Evolutionary conservation across 2,888 invertebrate genomes (phyloP).

Genomic region (Villa cingulata): DNA sequence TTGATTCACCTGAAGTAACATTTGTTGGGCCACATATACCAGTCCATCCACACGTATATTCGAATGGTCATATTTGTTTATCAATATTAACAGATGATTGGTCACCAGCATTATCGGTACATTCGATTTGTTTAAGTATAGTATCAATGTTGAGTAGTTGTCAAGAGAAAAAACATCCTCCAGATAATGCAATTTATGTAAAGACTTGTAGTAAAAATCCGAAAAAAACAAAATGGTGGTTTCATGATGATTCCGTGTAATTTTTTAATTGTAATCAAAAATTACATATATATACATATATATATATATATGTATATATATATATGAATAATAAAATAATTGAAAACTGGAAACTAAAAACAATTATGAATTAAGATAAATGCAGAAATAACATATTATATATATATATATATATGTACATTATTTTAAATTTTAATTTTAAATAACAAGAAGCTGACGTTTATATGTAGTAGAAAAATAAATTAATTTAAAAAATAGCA

Average conservation of each 20-base stretch:
- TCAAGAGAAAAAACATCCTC: slow-evolving; percentile 97
- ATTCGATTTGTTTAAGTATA: slow-evolving; percentile 93
- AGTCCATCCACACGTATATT: slow-evolving; percentile 95
- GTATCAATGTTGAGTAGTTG: slow-evolving; percentile 98
- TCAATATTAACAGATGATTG: slow-evolving; percentile 98
- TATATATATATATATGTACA: too few relatives aligned
- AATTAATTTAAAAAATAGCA: too few relatives aligned
- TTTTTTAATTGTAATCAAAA: too few relatives aligned
- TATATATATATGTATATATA: too few relatives aligned
- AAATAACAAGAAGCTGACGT: too few relatives aligned
- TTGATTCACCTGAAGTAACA: slow-evolving; percentile 92
- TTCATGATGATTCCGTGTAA: slow-evolving; percentile 67
- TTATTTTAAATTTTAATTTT: too few relatives aligned
- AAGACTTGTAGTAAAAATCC: slow-evolving; percentile 98
- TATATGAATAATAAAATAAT: too few relatives aligned
- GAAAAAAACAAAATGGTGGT: slow-evolving; percentile 99
- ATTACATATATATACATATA: too few relatives aligned
- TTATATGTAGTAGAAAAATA: too few relatives aligned
- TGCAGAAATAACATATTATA: too few relatives aligned
- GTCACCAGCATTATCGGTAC: slow-evolving; percentile 95
- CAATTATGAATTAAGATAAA: too few relatives aligned
- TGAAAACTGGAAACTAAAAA: too few relatives aligned
- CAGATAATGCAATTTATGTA: slow-evolving; percentile 93
- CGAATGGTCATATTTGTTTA: slow-evolving; percentile 97
- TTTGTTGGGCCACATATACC: slow-evolving; percentile 93